phyloP scores from a whole-genome alignment of 2,888 invertebrate genomes.

The Plagiodera versicolora region DNA sequence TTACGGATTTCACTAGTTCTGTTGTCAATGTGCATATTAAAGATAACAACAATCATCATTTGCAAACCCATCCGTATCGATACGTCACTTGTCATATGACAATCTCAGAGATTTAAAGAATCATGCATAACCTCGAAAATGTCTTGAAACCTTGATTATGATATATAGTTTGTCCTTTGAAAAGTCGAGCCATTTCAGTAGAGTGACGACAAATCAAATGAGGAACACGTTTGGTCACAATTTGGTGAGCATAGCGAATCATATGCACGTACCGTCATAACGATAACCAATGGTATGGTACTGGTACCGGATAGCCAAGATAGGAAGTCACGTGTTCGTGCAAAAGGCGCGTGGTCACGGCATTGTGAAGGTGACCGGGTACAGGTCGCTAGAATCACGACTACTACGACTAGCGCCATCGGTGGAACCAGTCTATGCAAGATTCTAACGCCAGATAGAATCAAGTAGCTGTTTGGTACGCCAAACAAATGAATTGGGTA shows the following conservation, averaged over 20 bases:
- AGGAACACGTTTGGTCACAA: background rate
- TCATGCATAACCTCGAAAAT: no score
- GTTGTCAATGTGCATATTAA: no score
- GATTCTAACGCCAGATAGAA: constrained; percentile 38
- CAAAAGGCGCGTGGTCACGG: constrained; percentile 47
- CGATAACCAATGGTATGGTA: background rate
- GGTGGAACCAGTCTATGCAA: constrained; percentile 44
- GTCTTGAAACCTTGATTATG: no score
- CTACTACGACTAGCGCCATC: constrained; percentile 49
- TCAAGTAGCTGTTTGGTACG: constrained; percentile 1
- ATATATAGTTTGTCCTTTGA: no score
- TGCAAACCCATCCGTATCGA: no score
- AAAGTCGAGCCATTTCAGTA: no score
- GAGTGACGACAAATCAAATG: no score
- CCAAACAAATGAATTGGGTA: constrained; percentile 1
- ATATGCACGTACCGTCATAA: background rate
- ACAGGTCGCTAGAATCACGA: constrained; percentile 49
- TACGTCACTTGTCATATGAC: no score
- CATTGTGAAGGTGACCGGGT: constrained; percentile 55
- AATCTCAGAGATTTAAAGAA: no score
- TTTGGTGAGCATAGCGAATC: background rate
- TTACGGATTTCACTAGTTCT: no score
- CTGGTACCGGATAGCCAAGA: background rate
- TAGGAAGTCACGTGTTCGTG: constrained; percentile 43
- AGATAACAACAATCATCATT: no score